A percentile compares a stretch with the other conserved stretches of the same genome.
These are phyloP conservation scores for Esox niger DNA, from an alignment of 2,113 vertebrate genomes.

Conservation along the genomic window DNA sequence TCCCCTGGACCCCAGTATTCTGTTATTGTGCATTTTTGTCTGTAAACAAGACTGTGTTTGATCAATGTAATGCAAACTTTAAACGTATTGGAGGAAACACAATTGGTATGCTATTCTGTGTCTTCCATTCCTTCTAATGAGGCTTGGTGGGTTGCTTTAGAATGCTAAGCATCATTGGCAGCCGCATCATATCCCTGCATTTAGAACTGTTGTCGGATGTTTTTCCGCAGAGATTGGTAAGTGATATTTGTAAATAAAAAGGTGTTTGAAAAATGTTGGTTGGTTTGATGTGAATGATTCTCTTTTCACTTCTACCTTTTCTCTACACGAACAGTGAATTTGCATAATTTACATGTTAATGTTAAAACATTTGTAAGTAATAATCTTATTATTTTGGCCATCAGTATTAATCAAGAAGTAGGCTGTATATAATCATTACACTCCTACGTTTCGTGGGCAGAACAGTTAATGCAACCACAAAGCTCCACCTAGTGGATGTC, in stretches of 20 bases:
- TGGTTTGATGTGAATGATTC: no score
- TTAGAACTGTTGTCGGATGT: background rate
- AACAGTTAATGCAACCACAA: constrained; percentile 16
- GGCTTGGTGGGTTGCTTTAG: background rate
- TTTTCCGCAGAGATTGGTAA: background rate
- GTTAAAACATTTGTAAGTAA: background rate
- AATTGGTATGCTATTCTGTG: background rate
- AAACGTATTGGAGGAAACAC: background rate
- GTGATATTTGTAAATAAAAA: background rate
- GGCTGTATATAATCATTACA: background rate
- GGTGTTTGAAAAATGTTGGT: background rate
- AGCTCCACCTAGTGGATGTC: background rate
- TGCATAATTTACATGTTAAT: background rate
- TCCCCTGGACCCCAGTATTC: background rate
- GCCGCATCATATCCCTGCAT: no score
- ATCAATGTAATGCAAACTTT: background rate
- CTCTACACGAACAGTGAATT: background rate
- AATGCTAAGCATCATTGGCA: background rate
- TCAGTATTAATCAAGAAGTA: background rate
- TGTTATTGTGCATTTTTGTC: background rate
- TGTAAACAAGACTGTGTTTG: background rate
- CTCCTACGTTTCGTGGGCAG: background rate
- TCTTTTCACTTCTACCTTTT: no score
- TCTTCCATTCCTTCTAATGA: background rate
- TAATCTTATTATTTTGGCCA: background rate